Conservation (phyloP, 53 echinoderm and acorn worm genomes). For the Paracentrotus lividus region DNA sequence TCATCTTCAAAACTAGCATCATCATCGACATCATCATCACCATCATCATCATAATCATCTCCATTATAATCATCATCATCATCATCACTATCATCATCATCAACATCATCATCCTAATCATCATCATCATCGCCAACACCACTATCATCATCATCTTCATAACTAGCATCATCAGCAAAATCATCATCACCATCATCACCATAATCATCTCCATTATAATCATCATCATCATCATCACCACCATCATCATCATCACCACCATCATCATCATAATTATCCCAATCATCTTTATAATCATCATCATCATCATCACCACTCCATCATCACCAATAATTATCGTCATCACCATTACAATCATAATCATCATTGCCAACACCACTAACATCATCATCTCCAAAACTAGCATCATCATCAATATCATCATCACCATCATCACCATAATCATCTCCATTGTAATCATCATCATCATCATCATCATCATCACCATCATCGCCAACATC, state of each 20-base stretch:
- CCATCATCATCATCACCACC: neutral
- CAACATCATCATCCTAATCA: too few species aligned
- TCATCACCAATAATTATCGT: neutral
- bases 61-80: too few species aligned
- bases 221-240: neutral
- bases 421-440: slow-evolving; percentile 7
- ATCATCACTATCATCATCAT: too few species aligned
- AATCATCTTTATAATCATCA: neutral
- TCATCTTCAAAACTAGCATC: neutral
- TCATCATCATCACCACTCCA: neutral
- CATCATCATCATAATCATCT: too few species aligned
- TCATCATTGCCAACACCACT: neutral
- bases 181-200: too few species aligned
- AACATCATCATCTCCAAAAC: slow-evolving; percentile 20
- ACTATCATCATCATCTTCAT: too few species aligned
- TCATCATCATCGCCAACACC: too few species aligned
- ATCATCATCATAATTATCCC: neutral
- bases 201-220: too few species aligned
- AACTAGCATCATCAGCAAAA: too few species aligned
- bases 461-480: slow-evolving; percentile 24
- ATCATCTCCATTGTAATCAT: neutral
- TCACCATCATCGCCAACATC: neutral
- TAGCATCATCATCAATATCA: slow-evolving; percentile 20
- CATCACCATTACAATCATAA: slow-evolving; percentile 5
- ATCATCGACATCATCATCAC: neutral